Conservation (phyloP, 1,140 invertebrate species). For the Penaeus indicus region DNA sequence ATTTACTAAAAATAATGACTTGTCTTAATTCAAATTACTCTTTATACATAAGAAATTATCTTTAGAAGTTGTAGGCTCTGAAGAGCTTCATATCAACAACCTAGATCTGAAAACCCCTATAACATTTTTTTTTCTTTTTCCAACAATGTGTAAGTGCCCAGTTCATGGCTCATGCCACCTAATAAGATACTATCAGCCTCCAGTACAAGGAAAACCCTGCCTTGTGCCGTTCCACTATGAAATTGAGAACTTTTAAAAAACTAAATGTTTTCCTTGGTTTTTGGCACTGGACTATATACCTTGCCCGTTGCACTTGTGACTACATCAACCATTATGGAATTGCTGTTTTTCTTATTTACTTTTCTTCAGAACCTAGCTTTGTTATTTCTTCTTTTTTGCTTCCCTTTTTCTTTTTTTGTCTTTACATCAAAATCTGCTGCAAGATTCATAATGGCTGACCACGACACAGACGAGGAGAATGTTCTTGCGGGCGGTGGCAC, state of each 20-base stretch:
- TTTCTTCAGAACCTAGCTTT: neutral
- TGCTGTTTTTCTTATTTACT: conserved; percentile 5
- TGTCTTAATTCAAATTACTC: conserved; percentile 11
- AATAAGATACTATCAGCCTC: conserved; percentile 54
- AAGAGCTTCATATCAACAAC: neutral
- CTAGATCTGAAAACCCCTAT: conserved; percentile 5
- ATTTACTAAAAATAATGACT: neutral
- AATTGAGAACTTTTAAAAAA: conserved; percentile 54
- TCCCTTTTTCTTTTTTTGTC: neutral
- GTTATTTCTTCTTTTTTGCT: neutral
- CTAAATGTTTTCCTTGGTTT: conserved; percentile 63
- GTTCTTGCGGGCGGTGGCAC: conserved; percentile 54
- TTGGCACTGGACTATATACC: conserved; percentile 63
- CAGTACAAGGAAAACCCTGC: conserved; percentile 58
- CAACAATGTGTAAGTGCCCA: conserved; percentile 59
- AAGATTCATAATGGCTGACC: conserved; percentile 44
- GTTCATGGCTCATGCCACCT: conserved; percentile 58
- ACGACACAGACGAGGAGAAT: conserved; percentile 55
- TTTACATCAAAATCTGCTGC: conserved; percentile 16
- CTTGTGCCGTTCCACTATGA: conserved; percentile 55
- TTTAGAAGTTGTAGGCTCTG: conserved; percentile 3
- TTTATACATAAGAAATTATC: conserved; percentile 46
- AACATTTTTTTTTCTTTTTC: neutral
- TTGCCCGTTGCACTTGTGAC: conserved; percentile 55
- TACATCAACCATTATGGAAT: conserved; percentile 46